phyloP scores from a whole-genome alignment of 2,113 vertebrate species.

The Dunckerocampus dactyliophorus region DNA sequence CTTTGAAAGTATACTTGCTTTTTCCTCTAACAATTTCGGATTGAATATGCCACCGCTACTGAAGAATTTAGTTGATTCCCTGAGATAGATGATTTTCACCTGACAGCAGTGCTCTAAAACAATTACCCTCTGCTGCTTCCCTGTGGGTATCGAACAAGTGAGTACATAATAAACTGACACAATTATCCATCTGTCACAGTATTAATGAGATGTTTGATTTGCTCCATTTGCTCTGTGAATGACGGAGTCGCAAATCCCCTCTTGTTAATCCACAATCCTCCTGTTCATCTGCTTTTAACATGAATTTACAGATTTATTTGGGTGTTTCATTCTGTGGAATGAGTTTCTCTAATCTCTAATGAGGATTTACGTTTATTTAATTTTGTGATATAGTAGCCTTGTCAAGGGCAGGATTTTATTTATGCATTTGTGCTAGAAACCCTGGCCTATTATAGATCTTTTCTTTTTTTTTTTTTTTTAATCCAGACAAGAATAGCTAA shows the following conservation, averaged over 20 bases:
- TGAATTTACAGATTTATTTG: constrained; percentile 68
- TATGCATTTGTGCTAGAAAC: background rate
- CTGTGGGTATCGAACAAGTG: constrained; percentile 59
- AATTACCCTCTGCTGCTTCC: constrained; percentile 54
- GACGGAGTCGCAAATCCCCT: constrained; percentile 66
- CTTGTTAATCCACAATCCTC: constrained; percentile 69
- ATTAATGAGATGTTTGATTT: constrained; percentile 74
- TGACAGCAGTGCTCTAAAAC: constrained; percentile 41
- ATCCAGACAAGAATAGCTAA: constrained; percentile 10
- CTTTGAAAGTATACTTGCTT: background rate
- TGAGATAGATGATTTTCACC: constrained; percentile 29
- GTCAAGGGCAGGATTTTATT: constrained; percentile 25
- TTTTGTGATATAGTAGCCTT: constrained; percentile 42
- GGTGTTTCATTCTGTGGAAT: constrained; percentile 43
- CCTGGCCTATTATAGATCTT: background rate
- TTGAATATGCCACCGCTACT: background rate
- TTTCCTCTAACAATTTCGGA: background rate
- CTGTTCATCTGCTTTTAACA: constrained; percentile 69
- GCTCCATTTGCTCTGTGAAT: constrained; percentile 57
- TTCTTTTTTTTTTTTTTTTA: constrained; percentile 11
- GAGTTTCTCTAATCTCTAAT: constrained; percentile 53
- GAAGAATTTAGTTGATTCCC: constrained; percentile 3
- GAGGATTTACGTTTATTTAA: constrained; percentile 55
- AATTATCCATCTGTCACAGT: constrained; percentile 69
- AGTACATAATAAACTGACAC: constrained; percentile 70